Percentiles rank a stretch among this genome's conserved stretches.
phyloP scores from a whole-genome alignment of 2,888 invertebrate genomes.

The Dryocosmus kuriphilus region DNA sequence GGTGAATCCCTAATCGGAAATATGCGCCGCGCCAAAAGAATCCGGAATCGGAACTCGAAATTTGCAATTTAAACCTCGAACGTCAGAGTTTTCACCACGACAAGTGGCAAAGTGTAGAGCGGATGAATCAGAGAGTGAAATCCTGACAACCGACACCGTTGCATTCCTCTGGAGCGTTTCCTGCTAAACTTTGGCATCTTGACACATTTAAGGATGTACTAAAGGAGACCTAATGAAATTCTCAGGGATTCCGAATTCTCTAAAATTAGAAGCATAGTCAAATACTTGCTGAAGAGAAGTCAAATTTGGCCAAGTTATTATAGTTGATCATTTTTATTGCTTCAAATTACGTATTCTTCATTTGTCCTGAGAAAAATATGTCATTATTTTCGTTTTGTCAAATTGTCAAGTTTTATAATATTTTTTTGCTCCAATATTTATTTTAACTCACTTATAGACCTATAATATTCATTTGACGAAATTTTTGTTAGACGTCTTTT shows the following conservation, averaged over 20 bases:
- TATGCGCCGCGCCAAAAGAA: constrained; percentile 30
- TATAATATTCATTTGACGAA: too few relatives aligned
- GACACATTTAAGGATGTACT: constrained; percentile 21
- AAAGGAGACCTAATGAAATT: constrained; percentile 17
- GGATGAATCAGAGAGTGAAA: constrained; percentile 62
- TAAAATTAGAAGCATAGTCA: not conserved
- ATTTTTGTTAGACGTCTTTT: too few relatives aligned
- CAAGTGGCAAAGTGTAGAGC: constrained; percentile 31
- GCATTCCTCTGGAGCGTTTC: constrained; percentile 26
- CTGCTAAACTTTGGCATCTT: constrained; percentile 29
- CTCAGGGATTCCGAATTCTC: constrained; percentile 14
- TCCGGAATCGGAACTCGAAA: constrained; percentile 53
- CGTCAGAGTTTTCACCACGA: constrained; percentile 53
- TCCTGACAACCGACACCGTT: constrained; percentile 42
- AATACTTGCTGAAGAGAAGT: not conserved
- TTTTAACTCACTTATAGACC: too few relatives aligned
- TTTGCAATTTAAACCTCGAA: constrained; percentile 57
- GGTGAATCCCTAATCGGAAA: constrained; percentile 56
- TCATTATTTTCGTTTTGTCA: too few relatives aligned
- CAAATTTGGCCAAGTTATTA: too few relatives aligned
- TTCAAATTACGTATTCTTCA: too few relatives aligned
- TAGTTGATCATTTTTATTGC: too few relatives aligned
- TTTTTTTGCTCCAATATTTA: too few relatives aligned
- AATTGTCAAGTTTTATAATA: too few relatives aligned
- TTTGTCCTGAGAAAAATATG: too few relatives aligned